phyloP scores from a whole-genome alignment of 2,888 invertebrate genomes.

The Patella caerulea region DNA sequence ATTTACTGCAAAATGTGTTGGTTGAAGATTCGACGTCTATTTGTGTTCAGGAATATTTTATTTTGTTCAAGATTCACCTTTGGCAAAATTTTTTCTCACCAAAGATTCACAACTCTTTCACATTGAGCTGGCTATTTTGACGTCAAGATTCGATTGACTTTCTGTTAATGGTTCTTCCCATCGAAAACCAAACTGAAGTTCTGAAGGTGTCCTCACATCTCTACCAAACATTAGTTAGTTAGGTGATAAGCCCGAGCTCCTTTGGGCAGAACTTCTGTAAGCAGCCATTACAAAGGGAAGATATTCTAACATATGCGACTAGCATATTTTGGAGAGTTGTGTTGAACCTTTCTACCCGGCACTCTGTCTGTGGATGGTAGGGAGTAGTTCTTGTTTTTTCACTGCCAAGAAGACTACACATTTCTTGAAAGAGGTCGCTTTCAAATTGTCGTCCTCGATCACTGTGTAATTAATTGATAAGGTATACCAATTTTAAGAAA shows the following conservation, averaged over 20 bases:
- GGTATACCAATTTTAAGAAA: slow-evolving; percentile 24
- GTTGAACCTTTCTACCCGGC: slow-evolving; percentile 25
- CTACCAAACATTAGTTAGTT: neutral
- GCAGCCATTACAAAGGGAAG: no score
- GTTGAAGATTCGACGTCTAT: no score
- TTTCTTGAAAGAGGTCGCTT: slow-evolving; percentile 17
- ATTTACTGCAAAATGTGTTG: no score
- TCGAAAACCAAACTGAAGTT: neutral
- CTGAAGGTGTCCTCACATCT: neutral
- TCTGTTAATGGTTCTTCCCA: neutral
- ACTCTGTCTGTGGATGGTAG: slow-evolving; percentile 34
- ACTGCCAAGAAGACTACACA: neutral
- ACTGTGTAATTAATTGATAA: neutral
- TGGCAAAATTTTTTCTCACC: no score
- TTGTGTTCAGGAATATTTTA: no score
- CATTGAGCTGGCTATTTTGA: no score
- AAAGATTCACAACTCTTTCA: no score
- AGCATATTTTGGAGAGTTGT: slow-evolving; percentile 34
- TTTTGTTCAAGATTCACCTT: no score
- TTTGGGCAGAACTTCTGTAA: neutral
- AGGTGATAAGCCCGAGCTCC: neutral
- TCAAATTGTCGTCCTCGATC: neutral
- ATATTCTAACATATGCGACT: neutral
- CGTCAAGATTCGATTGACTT: no score
- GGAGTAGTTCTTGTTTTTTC: slow-evolving; percentile 17